Conservation (phyloP, 2,797 vertebrate species). For the Scomberomorus guttatus region DNA sequence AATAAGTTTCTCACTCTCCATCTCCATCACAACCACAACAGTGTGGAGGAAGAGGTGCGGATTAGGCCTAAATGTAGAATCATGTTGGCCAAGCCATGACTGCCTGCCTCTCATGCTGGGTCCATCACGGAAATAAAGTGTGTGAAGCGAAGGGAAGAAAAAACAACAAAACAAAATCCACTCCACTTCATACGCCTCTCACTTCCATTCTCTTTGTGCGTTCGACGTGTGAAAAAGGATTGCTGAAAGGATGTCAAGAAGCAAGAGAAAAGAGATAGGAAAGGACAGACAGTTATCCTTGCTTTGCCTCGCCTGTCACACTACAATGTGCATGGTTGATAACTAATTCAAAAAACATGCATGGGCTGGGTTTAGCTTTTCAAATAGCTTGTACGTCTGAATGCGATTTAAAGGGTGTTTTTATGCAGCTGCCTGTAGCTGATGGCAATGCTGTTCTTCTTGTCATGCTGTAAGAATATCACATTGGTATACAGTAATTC, state of each 20-base stretch:
- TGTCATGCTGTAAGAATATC: slow-evolving; percentile 64
- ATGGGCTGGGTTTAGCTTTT: slow-evolving; percentile 67
- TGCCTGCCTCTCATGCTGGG: slow-evolving; percentile 57
- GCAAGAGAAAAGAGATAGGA: slow-evolving; percentile 49
- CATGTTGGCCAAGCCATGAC: slow-evolving; percentile 73
- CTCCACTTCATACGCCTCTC: slow-evolving; percentile 73
- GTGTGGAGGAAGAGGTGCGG: slow-evolving; percentile 71
- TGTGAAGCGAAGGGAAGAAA: slow-evolving; percentile 30
- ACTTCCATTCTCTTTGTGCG: slow-evolving; percentile 77
- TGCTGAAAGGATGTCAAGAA: slow-evolving; percentile 72
- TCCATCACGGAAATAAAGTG: slow-evolving; percentile 79
- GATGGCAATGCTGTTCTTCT: slow-evolving; percentile 69
- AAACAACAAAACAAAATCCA: slow-evolving; percentile 62
- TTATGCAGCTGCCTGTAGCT: slow-evolving; percentile 72
- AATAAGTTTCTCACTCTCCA: slow-evolving; percentile 64
- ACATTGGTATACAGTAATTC: slow-evolving; percentile 65
- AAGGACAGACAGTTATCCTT: slow-evolving; percentile 65
- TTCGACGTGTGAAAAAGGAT: slow-evolving; percentile 84
- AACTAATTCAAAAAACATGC: slow-evolving; percentile 81
- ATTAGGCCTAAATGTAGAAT: slow-evolving; percentile 84
- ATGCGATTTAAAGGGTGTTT: slow-evolving; percentile 72
- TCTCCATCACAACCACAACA: slow-evolving; percentile 73
- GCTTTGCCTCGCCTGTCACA: slow-evolving; percentile 76
- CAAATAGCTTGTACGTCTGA: slow-evolving; percentile 68
- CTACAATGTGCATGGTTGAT: slow-evolving; percentile 78